phyloP scores from a whole-genome alignment of 2,113 vertebrate genomes.

The Gopherus evgoodei region DNA sequence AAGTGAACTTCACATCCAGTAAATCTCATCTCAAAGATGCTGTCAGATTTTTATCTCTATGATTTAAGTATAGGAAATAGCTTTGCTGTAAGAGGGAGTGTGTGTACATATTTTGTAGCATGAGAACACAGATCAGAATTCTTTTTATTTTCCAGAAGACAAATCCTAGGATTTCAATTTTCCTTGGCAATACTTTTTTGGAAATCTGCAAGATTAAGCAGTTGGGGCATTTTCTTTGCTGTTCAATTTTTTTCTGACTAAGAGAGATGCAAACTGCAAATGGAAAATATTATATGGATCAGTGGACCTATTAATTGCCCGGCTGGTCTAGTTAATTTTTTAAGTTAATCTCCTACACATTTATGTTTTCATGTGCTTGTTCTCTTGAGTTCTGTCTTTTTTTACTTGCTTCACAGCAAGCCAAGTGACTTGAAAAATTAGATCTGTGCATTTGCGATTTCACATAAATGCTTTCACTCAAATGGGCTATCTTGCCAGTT shows the following conservation, averaged over 20 bases:
- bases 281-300: conserved; percentile 89
- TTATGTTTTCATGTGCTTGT: conserved; percentile 29
- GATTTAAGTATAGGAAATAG: background rate
- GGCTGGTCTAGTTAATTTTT: conserved; percentile 87
- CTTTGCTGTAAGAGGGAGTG: background rate
- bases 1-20: background rate
- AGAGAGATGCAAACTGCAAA: conserved; percentile 65
- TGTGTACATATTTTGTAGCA: background rate
- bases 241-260: conserved; percentile 51
- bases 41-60: background rate
- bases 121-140: background rate
- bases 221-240: conserved; percentile 5
- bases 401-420: conserved; percentile 72
- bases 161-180: background rate
- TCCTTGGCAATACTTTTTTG: background rate
- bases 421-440: conserved; percentile 81
- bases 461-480: conserved; percentile 70
- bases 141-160: background rate
- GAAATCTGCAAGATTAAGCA: conserved; percentile 35
- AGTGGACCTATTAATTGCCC: conserved; percentile 94
- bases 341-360: conserved; percentile 83
- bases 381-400: conserved; percentile 66
- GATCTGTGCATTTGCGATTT: conserved; percentile 73
- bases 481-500: conserved; percentile 52
- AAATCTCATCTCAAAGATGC: background rate